phyloP scores from a whole-genome alignment of 2,113 vertebrate genomes.

The Regulus satrapa region DNA sequence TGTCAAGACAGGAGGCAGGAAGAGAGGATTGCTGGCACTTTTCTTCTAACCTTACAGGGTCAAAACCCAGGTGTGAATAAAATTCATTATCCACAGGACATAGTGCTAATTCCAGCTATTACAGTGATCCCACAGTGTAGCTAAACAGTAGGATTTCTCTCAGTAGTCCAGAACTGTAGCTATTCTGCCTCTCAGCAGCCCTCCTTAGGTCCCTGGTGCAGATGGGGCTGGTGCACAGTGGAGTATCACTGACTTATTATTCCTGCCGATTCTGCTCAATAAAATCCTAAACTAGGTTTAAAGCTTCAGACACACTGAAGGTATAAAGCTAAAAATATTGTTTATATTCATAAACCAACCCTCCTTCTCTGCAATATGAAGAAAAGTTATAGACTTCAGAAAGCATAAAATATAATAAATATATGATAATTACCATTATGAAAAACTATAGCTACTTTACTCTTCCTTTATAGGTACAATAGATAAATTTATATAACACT shows the following conservation, averaged over 20 bases:
- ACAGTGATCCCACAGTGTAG: neutral
- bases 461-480: neutral
- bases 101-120: neutral
- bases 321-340: neutral
- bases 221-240: neutral
- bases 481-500: neutral
- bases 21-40: neutral
- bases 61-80: slow-evolving; percentile 10
- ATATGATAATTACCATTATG: neutral
- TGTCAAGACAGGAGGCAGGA: neutral
- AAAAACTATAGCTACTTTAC: neutral
- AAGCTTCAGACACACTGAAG: neutral
- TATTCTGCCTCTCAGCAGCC: neutral
- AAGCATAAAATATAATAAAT: neutral
- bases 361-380: neutral
- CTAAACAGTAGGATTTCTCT: neutral
- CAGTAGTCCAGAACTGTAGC: neutral
- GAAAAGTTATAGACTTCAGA: neutral
- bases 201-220: neutral
- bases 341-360: neutral
- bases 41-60: neutral
- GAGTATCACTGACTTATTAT: neutral
- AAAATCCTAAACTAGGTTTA: neutral
- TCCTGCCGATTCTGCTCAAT: neutral
- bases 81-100: neutral